Evolutionary conservation across 2,113 vertebrate genomes (phyloP), one percentile per base, ranked within the genome.

Genomic region (Neolamprologus sp.): DNA sequence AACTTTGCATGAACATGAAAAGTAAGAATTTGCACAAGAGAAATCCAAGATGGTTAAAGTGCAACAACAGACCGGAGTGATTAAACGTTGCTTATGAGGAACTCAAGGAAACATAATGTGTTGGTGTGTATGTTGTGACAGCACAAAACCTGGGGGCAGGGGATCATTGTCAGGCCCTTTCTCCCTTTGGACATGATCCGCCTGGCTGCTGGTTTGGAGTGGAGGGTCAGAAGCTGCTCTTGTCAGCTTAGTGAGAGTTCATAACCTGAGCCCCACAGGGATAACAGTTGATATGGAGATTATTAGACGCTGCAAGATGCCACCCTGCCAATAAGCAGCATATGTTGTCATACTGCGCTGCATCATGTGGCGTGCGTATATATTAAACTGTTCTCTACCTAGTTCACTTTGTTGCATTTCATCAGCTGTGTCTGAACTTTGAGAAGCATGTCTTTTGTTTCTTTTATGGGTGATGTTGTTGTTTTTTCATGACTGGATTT

Each of bases 171-270:
- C 91, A 89, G 82, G 83, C 73, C 86, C 88, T 80, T 45, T 86
- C 79, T 87, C 82, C 84, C 90, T 37, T 86, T 13, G 87, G 92
- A 92, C 87, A 84, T 65, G 84, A 88, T 86, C 87, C 6, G 80
- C 55, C 81, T 80, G 88, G 78, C 87, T 88, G 78, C 88, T 85
- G 90, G 89, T 91, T 80, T 13, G 65, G 85, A 93, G 88, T 88
- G 53, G 57, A 82, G 85, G 92, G 94, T 93, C 90, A 94, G 91
- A 90, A 87, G 89, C 91, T 91, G 90, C 79, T 94, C 89, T 84
- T 91, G 92, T 95, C 92, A 85, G 83, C 87, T 92, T 82, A 91
- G 88, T 80, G 84, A 35, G 81, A 92, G 91, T 88, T 89, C 87
- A 82, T 82, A 80, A 83, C 88, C 94, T 88, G 6, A 81, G 83